Evolutionary conservation across 2,113 vertebrate genomes (phyloP).

Genomic region (Trochalopteron elliotii): DNA sequence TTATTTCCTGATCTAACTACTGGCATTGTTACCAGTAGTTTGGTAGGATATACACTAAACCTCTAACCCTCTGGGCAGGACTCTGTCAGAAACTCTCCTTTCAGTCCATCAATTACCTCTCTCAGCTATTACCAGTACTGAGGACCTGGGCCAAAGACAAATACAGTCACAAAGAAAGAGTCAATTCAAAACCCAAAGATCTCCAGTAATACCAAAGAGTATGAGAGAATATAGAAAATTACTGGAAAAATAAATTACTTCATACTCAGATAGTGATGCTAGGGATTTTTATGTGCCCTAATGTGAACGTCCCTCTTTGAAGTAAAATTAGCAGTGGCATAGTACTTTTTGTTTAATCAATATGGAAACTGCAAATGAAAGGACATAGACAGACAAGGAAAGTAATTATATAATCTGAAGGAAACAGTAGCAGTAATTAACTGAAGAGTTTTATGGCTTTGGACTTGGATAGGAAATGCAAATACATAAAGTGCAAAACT

Average conservation of each 20-base stretch:
- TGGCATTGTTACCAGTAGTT: not conserved
- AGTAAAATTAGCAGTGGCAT: not conserved
- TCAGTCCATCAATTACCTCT: not conserved
- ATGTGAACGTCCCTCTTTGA: conserved; percentile 1
- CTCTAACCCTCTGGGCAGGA: not conserved
- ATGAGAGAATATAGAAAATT: not conserved
- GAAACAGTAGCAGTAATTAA: not conserved
- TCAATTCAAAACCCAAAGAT: not conserved
- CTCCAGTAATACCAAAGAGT: not conserved
- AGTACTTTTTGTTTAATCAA: not conserved
- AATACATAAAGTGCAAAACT: not conserved
- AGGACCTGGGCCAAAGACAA: not conserved
- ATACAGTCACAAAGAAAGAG: not conserved
- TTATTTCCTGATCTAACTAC: not conserved
- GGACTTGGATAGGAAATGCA: not conserved
- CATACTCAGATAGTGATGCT: not conserved
- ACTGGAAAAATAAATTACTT: not conserved
- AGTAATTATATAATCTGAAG: not conserved
- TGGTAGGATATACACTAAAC: not conserved
- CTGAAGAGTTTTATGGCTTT: not conserved
- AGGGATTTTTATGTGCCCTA: not conserved
- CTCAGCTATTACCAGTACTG: not conserved
- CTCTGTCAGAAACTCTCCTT: not conserved
- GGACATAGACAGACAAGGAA: not conserved
- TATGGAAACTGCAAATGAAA: conserved; percentile 9